Percentiles rank a stretch among this genome's conserved stretches.
phyloP scores from a whole-genome alignment of 2,113 vertebrate genomes.

The Tragelaphus imberbis region DNA sequence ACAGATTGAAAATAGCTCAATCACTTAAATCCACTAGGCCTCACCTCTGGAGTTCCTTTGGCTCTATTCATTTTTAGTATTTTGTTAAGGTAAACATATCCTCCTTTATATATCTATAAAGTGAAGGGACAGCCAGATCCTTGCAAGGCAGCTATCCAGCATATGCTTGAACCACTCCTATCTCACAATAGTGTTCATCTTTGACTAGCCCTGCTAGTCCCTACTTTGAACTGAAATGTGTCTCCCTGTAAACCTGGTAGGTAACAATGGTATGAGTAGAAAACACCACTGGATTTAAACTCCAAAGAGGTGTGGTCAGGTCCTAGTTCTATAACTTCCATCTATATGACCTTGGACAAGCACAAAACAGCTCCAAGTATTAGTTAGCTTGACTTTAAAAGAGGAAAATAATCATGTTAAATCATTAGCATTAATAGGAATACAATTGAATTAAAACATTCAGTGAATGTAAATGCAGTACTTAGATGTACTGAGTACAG shows the following conservation, averaged over 20 bases:
- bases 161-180: neutral
- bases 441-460: neutral
- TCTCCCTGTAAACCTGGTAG: neutral
- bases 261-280: neutral
- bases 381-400: neutral
- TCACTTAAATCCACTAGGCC: neutral
- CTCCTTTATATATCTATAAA: neutral
- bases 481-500: neutral
- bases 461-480: neutral
- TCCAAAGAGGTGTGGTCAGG: neutral
- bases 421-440: slow-evolving; percentile 11
- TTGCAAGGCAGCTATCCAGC: slow-evolving; percentile 5
- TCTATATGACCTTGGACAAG: neutral
- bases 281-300: neutral
- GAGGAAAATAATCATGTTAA: neutral
- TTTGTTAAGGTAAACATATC: neutral
- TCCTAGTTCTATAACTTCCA: neutral
- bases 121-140: neutral
- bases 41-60: neutral
- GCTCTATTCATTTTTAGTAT: neutral
- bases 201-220: neutral
- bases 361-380: neutral
- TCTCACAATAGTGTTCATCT: neutral
- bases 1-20: neutral
- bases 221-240: neutral